Base-by-base conservation (phyloP, 2,888 invertebrate species). In the Masnerella sp. region DNA sequence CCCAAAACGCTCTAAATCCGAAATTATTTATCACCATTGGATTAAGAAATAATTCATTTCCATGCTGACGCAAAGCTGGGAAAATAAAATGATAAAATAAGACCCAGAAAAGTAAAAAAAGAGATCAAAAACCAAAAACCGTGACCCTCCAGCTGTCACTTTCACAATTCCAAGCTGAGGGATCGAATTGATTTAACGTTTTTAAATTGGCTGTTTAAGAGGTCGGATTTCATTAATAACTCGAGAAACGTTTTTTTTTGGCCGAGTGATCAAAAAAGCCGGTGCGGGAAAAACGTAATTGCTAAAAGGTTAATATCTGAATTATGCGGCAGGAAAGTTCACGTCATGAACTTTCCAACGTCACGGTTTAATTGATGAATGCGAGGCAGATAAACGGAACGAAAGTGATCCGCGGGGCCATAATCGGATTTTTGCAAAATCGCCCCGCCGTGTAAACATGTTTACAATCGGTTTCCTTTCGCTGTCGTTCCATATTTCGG, bases 301-400 rank as follows among this genome's bases (percentile, higher is more conserved):
- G 36, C 43, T 36, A 25, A 68, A 68, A 68, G 67, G 67, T 68
- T 58, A 59, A 51, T 43, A 40, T 36, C 51, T 40, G 58, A 56
- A 67, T 68, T 68, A 59, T 59, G 59, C 52, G 12, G 38, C 59
- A 58, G 22, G 61, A 54, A 54, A 69, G 61, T 69, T 61, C 61
- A 62, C 47, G 61, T 34, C 49, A 28, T 69, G 69, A 69, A 69
- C 69, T 69, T 69, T 69, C 69, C 61, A 69, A 42, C 36, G 69
- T 61, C 49, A 42, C 42, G 54, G 8, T 62, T 69, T 69, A 69
- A 69, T 62, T 61, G 61, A 69, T 56, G 61, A 38, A 69, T 34
- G 56, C 40, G 56, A 56, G 28, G 34, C 15, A 42, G 56, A 62
- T 62, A 62, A 62, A 47, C 56, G 45, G 62, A 62, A 56, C 49